Conservation (phyloP, 2,888 invertebrate genomes). For the Syritta pipiens region DNA sequence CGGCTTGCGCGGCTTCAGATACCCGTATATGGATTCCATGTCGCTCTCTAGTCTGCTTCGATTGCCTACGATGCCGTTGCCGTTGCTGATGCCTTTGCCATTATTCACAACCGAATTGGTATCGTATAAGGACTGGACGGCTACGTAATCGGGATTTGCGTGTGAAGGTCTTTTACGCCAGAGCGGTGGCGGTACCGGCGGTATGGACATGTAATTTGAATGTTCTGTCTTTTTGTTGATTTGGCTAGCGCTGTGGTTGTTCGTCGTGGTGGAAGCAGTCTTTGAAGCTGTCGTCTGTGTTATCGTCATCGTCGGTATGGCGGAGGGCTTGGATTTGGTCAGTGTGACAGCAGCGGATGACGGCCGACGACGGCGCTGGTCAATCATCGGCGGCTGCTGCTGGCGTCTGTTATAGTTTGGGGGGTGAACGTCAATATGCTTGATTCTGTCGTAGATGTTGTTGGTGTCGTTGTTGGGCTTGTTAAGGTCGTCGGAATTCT, state of each 20-base stretch:
- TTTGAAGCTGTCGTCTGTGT: slow-evolving; percentile 45
- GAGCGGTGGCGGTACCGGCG: slow-evolving; percentile 74
- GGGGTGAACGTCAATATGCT: slow-evolving; percentile 68
- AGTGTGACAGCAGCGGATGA: slow-evolving; percentile 31
- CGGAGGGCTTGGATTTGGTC: slow-evolving; percentile 53
- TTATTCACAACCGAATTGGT: slow-evolving; percentile 63
- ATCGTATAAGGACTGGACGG: slow-evolving; percentile 62
- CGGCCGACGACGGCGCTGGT: slow-evolving; percentile 53
- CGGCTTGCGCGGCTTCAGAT: slow-evolving; percentile 78
- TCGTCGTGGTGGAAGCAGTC: slow-evolving; percentile 33
- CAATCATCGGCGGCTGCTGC: slow-evolving; percentile 48
- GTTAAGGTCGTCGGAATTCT: slow-evolving; percentile 75
- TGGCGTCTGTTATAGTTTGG: slow-evolving; percentile 62
- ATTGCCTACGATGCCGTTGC: too few relatives aligned
- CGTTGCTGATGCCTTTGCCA: slow-evolving; percentile 64
- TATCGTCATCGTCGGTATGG: slow-evolving; percentile 53
- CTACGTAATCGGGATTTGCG: slow-evolving; percentile 58
- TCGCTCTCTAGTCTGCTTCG: slow-evolving; percentile 76
- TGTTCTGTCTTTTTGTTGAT: slow-evolving; percentile 16
- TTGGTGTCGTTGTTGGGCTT: slow-evolving; percentile 72
- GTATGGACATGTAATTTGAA: slow-evolving; percentile 66
- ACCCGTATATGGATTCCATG: slow-evolving; percentile 79
- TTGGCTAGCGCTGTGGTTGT: slow-evolving; percentile 10
- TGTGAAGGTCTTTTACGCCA: slow-evolving; percentile 72
- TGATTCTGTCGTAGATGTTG: slow-evolving; percentile 76